phyloP scores from a whole-genome alignment of 2,888 invertebrate genomes.

The Aphodius granarius region DNA sequence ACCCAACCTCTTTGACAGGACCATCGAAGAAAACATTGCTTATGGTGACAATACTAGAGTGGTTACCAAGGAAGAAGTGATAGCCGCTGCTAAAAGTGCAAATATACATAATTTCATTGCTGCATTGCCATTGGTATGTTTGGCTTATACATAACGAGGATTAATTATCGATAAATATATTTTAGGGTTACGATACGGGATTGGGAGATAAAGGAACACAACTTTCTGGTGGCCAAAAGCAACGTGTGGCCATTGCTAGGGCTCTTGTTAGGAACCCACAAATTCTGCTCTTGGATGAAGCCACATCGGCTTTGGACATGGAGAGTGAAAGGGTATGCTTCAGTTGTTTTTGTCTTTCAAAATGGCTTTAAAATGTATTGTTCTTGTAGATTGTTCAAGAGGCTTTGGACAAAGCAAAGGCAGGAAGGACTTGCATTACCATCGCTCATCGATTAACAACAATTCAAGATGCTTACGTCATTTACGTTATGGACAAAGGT shows the following conservation, averaged over 20 bases:
- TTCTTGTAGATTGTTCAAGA: constrained; percentile 75
- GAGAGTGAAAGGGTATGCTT: constrained; percentile 76
- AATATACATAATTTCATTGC: constrained; percentile 86
- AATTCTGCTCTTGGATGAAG: constrained; percentile 79
- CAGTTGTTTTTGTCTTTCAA: neutral
- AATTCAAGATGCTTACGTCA: constrained; percentile 77
- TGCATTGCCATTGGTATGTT: constrained; percentile 71
- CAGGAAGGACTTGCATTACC: constrained; percentile 80
- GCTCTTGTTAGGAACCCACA: constrained; percentile 79
- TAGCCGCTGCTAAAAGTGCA: constrained; percentile 77
- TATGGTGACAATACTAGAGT: constrained; percentile 80
- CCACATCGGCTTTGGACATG: constrained; percentile 83
- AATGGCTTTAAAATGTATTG: neutral
- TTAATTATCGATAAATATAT: neutral
- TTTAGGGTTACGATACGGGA: constrained; percentile 76
- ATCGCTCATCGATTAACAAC: constrained; percentile 88
- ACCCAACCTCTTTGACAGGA: constrained; percentile 85
- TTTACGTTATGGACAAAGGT: constrained; percentile 74
- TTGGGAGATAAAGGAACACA: constrained; percentile 80
- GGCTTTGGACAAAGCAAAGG: constrained; percentile 78
- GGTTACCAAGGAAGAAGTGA: constrained; percentile 71
- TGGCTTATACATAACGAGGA: neutral
- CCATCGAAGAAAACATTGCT: constrained; percentile 87
- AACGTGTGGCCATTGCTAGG: constrained; percentile 85
- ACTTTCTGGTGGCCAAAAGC: constrained; percentile 85